A percentile compares a stretch with the other conserved stretches of the same genome.
phyloP scores from a whole-genome alignment of 2,113 vertebrate species.

The Sinocyclocheilus maitianheensis region DNA sequence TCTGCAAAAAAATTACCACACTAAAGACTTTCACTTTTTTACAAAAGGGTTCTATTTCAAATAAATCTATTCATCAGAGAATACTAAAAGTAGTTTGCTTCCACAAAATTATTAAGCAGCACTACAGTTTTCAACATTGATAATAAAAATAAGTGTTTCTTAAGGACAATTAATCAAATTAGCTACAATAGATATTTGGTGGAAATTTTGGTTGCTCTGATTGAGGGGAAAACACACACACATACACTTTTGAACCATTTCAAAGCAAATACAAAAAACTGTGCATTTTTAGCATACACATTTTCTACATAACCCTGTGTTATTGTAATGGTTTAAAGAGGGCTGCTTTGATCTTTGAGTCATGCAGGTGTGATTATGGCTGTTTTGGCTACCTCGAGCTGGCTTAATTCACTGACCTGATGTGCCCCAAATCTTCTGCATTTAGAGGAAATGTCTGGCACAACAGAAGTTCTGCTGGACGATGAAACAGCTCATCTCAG shows the following conservation, averaged over 20 bases:
- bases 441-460: constrained; percentile 25
- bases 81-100: too few relatives aligned
- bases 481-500: constrained; percentile 26
- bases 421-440: constrained; percentile 35
- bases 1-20: not conserved
- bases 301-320: not conserved
- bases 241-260: not conserved
- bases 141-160: not conserved
- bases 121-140: not conserved
- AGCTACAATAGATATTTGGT: too few relatives aligned
- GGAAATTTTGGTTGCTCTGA: not conserved
- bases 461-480: not conserved
- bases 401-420: constrained; percentile 27
- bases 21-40: not conserved
- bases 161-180: not conserved
- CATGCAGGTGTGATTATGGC: not conserved
- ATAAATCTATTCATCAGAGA: not conserved
- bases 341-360: not conserved
- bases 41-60: not conserved
- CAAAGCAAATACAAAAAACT: not conserved
- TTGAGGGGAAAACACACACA: not conserved
- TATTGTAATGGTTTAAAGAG: not conserved
- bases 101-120: not conserved
- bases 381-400: not conserved
- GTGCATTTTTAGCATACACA: not conserved